These are phyloP conservation scores for Drosophila falleni DNA, from an alignment of 2,888 invertebrate genomes.

Conservation along the genomic window DNA sequence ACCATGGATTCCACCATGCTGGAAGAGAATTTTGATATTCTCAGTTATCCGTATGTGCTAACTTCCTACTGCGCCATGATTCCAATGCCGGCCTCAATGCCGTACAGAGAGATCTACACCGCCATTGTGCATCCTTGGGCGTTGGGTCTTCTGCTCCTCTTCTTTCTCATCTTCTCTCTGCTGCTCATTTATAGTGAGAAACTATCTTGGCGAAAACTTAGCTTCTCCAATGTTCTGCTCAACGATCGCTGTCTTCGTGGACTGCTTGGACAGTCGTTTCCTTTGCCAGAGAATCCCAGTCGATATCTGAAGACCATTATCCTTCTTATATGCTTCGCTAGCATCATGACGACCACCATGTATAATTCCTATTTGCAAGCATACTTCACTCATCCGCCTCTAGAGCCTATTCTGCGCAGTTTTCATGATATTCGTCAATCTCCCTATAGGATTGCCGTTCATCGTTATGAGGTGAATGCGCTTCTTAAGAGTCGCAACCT, in stretches of 20 bases:
- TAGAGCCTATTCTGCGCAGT: constrained; percentile 3
- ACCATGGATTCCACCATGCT: background rate
- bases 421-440: constrained; percentile 24
- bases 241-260: constrained; percentile 70
- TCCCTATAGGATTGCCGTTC: constrained; percentile 6
- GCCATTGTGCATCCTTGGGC: constrained; percentile 47
- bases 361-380: constrained; percentile 63
- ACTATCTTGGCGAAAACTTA: constrained; percentile 44
- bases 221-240: constrained; percentile 46
- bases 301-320: constrained; percentile 43
- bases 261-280: constrained; percentile 66
- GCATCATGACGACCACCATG: constrained; percentile 69
- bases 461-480: background rate
- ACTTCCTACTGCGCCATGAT: constrained; percentile 61
- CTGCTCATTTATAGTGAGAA: constrained; percentile 52
- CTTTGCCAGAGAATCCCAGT: constrained; percentile 30
- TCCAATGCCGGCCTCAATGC: constrained; percentile 45
- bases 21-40: constrained; percentile 6
- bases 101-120: constrained; percentile 43
- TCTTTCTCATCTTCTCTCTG: constrained; percentile 52
- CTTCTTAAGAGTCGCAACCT: background rate
- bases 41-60: constrained; percentile 54
- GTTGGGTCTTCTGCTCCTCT: constrained; percentile 6
- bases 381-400: constrained; percentile 49
- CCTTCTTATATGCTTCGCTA: constrained; percentile 56